Base-by-base conservation (phyloP, 2,113 vertebrate genomes). In the Indicator indicator region DNA sequence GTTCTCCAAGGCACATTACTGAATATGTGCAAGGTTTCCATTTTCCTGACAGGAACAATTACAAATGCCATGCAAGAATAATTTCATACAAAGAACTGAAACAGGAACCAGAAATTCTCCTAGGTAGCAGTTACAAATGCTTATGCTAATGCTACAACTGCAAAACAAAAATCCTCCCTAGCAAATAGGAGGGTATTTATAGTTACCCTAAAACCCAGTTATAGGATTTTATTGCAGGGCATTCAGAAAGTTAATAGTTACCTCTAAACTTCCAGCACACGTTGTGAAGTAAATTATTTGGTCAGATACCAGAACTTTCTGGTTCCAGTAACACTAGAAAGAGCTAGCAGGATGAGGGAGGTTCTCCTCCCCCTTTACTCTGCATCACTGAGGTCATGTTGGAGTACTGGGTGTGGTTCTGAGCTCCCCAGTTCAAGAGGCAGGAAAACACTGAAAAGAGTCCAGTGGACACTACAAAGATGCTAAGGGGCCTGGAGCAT, bases 41-140 rank as follows among this genome's bases (percentile, higher is more conserved):
- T 97, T 98, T 97, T 97, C 95, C 95, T 98, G 97, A 97, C 97
- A 98, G 97, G 96, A 98, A 97, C 95, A 97, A 97, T 97, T 98
- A 98, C 96, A 97, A 94, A 95, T 82, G 96, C 76, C 95, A 97
- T 48, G 96, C 96, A 98, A 98, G 96, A 97, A 96, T 96, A 96
- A 97, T 97, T 97, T 95, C 90, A 86, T 54, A 72, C 60, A 89
- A 92, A 95, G 94, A 89, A 80, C 63, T 33, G 88, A 96, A 93
- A 84, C 56, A 71, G 77, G 54, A n/a, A 80, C 90, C 94, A 73
- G 88, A 95, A 93, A 94, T 88, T 93, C 92, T 97, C 93, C 55
- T 56, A 93, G 95, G 96, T 70, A 95, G 78, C 65, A 42, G 91
- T 89, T 79, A 83, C 64, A 91, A 96, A 94, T 76, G 75, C 92